Evolutionary conservation across 1,140 invertebrate species (phyloP).

Genomic region (Ostrea denselamellosa): DNA sequence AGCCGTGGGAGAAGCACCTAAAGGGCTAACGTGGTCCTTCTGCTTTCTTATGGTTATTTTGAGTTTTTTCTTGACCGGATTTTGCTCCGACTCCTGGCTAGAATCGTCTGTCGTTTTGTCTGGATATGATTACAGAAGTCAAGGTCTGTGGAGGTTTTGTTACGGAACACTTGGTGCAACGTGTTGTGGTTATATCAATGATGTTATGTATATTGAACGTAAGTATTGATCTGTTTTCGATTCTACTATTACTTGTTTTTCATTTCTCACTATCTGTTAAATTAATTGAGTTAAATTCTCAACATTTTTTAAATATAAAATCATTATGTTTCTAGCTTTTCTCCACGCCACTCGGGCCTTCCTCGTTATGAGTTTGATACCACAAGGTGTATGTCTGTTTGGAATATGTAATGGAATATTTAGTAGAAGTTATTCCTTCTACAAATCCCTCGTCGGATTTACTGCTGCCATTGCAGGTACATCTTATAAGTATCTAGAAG

Average conservation of each 20-base stretch:
- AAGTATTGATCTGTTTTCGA: background rate
- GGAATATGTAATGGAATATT: background rate
- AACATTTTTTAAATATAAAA: too few species aligned
- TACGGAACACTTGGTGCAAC: background rate
- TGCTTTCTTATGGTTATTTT: background rate
- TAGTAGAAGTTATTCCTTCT: background rate
- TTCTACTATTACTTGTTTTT: background rate
- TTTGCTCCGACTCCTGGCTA: conserved; percentile 7
- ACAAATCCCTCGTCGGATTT: background rate
- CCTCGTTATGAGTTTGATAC: background rate
- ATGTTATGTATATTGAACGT: conserved; percentile 11
- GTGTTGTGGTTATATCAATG: conserved; percentile 3
- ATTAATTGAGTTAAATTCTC: too few species aligned
- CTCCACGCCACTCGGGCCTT: background rate
- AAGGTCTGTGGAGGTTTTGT: background rate
- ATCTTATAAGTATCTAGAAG: background rate
- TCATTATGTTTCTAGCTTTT: background rate
- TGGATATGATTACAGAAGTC: background rate
- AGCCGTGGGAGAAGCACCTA: background rate
- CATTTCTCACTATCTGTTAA: too few species aligned
- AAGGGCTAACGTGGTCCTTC: background rate
- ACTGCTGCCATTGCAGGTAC: background rate
- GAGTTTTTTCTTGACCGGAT: background rate
- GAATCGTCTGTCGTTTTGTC: background rate
- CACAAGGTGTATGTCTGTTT: background rate